Evolutionary conservation across 2,797 vertebrate species (phyloP), one percentile per base, ranked within the genome.

Genomic region (Peromyscus melanophrys): DNA sequence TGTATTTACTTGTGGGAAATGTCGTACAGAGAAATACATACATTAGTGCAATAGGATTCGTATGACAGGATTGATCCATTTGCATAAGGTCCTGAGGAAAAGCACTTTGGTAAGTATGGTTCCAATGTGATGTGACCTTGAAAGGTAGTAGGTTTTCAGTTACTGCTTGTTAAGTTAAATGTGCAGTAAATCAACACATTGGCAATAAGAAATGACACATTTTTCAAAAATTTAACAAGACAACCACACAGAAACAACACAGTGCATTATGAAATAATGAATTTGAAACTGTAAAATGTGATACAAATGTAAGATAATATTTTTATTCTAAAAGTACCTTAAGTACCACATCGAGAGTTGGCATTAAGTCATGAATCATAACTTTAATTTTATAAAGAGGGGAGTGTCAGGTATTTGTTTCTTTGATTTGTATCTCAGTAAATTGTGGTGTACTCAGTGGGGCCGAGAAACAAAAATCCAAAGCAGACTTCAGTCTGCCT

Each of bases 371-470:
- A 81, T 92, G 46, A 92, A 84, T 96, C 67, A 65, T 67, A 96
- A 83, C 75, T 95, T 97, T 86, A 93, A 77, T 96, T 84, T 96
- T 82, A 1, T 91, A 84, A 97, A 87, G 61, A 89, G 95, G 49
- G 71, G 59, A 91, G 76, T 96, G 59, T 77, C 43, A 88, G 89
- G 27, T 95, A 89, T 90, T 97, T 98, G 17, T 91, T 55, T 71
- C 29, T 96, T 94, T 98, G 89, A 90, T 94, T 96, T 94, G 43
- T 95, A 88, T 82, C 59, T 97, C 65, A 80, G 86, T 96, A 95
- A 96, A 92, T 89, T 63, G 86, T 67, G 37, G 21, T 40, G 34
- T 71, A 80, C n/a, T 97, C 37, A 84, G 49, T 43, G 59, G 69
- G 59, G 8, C 63, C 96, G 27, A 94, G 94, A 86, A 94, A 89